Conservation (phyloP, 2,888 invertebrate genomes). For the Diarsia rubi region DNA sequence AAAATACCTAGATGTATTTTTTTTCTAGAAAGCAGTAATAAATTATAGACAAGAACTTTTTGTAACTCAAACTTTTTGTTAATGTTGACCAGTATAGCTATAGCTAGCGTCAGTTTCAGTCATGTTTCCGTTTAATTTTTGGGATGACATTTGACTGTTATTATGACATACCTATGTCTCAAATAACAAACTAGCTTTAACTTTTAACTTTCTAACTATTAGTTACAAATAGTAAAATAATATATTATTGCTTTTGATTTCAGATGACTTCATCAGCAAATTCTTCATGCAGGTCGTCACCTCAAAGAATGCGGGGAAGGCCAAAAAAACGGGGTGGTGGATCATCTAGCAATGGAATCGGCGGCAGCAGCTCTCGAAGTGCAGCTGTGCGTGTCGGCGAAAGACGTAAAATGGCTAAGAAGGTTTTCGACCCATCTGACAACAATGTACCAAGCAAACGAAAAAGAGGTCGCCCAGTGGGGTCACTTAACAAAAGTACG, state of each 20-base stretch:
- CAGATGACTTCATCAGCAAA: conserved; percentile 90
- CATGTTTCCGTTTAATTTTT: conserved; percentile 9
- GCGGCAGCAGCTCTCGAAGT: conserved; percentile 77
- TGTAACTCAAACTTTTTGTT: conserved; percentile 14
- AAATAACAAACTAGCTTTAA: no score
- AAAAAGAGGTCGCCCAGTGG: conserved; percentile 93
- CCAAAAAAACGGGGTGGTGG: conserved; percentile 84
- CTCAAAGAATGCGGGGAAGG: conserved; percentile 86
- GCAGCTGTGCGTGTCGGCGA: conserved; percentile 90
- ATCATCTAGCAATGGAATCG: conserved; percentile 75
- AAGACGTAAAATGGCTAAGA: conserved; percentile 94
- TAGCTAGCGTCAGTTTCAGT: neutral
- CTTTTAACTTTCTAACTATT: no score
- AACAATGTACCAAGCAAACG: conserved; percentile 94
- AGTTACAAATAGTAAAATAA: neutral
- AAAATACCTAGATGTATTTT: no score
- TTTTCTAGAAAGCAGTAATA: no score
- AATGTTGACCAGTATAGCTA: neutral
- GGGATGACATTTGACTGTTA: conserved; percentile 5
- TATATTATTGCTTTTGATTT: conserved; percentile 42
- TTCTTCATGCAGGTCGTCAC: conserved; percentile 88
- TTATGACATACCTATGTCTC: no score
- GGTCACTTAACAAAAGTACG: conserved; percentile 91
- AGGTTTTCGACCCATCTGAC: conserved; percentile 96
- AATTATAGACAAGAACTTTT: neutral